These are phyloP conservation scores for Pyrocoelia pectoralis DNA, from an alignment of 2,888 invertebrate species.

Conservation along the genomic window DNA sequence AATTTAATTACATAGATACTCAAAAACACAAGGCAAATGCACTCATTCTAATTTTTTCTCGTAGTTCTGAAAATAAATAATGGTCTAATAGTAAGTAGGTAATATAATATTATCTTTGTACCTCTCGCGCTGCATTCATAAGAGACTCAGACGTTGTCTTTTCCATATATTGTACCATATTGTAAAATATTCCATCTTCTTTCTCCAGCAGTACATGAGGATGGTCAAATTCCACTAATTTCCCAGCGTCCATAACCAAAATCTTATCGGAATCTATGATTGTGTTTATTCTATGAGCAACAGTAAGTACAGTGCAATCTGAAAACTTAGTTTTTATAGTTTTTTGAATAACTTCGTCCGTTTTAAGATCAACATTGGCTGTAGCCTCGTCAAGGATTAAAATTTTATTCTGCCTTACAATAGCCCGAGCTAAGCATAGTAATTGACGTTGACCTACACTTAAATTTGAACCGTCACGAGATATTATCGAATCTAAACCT, in stretches of 20 bases:
- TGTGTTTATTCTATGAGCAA: neutral
- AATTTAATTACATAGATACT: too few relatives aligned
- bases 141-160: too few relatives aligned
- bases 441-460: conserved; percentile 69
- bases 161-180: neutral
- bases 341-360: conserved; percentile 81
- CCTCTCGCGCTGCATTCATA: too few relatives aligned
- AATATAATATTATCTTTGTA: too few relatives aligned
- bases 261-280: neutral
- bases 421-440: conserved; percentile 74
- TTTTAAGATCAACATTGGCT: conserved; percentile 83
- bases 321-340: conserved; percentile 64
- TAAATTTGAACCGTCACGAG: conserved; percentile 69
- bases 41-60: too few relatives aligned
- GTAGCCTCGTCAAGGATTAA: conserved; percentile 75
- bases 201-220: neutral
- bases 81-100: too few relatives aligned
- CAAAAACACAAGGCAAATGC: too few relatives aligned
- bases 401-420: conserved; percentile 60
- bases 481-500: conserved; percentile 45
- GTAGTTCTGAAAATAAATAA: too few relatives aligned
- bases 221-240: neutral
- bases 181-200: neutral
- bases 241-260: neutral
- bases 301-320: too few relatives aligned